Evolutionary conservation across 2,797 vertebrate genomes (phyloP), one percentile per base, ranked within the genome.

Genomic region (Liasis olivaceus): DNA sequence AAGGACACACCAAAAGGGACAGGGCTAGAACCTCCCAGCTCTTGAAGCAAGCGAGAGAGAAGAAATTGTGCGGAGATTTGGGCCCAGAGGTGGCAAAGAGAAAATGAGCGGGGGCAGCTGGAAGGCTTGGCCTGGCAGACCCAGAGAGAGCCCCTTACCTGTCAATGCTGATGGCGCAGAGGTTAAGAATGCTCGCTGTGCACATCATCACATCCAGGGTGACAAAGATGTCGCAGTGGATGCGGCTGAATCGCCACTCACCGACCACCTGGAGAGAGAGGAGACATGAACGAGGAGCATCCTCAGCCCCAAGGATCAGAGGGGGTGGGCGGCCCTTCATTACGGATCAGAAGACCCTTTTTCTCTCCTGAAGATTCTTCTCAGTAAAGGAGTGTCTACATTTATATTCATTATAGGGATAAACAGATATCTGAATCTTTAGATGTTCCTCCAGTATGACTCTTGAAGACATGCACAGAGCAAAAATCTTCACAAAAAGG

Each of bases 121-220:
- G 69, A 31, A 59, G 14, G 31, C 2, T 63, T 36, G 42, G 13
- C 31, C 56, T 31, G 91, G 14, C 1, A 69, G 63, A 28, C 26
- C 24, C 26, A 28, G 2, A 13, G 58, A 81, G 24, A 20, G 84
- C 60, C 93, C 98, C 97, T 98, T 97, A 99, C 99, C 99, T 99
- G 98, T 99, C 99, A 6, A 99, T 99, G 98, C 99, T 99, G 98
- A 99, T 99, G 97, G 99, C 99, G 95, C 99, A 99, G 94, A 99
- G 98, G 98, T 99, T 99, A 97, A 99, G 98, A 97, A 99, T 99
- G 97, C 99, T 99, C 85, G 99, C 99, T n/a, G 99, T 99, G 96
- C 99, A 99, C 99, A 99, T 99, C 99, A 99, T 99, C 94, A 99
- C 99, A 47, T 99, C 99, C 93, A 99, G 98, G 90, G 99, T 99